Evolutionary conservation across 1,140 invertebrate species (phyloP).

Genomic region (Pseudoatta argentina): DNA sequence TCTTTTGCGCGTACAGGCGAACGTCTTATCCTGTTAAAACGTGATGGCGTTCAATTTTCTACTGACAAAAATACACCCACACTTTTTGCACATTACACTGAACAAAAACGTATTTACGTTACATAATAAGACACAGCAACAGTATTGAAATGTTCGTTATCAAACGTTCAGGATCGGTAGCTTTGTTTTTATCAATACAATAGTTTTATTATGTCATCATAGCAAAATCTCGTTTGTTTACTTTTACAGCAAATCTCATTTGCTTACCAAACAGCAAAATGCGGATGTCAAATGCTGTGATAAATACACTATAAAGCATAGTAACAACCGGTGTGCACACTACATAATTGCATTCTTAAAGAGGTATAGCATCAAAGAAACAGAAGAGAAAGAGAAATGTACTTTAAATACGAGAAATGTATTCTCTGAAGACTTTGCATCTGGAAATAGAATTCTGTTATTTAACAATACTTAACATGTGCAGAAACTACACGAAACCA

Average conservation of each 20-base stretch:
- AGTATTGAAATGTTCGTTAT: background rate
- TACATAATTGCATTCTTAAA: slow-evolving; percentile 32
- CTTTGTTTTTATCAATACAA: background rate
- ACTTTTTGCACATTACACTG: background rate
- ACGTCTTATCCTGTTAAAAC: slow-evolving; percentile 16
- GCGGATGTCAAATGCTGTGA: background rate
- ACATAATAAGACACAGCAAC: background rate
- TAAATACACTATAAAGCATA: background rate
- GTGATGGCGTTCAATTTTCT: slow-evolving; percentile 11
- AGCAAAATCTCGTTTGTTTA: background rate
- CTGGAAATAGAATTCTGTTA: slow-evolving; percentile 12
- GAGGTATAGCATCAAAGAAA: slow-evolving; percentile 2
- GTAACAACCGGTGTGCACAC: background rate
- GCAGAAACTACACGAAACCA: background rate
- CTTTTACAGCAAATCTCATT: background rate
- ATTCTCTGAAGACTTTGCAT: background rate
- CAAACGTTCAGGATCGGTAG: too few species aligned
- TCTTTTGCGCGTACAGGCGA: background rate
- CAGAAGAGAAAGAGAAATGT: background rate
- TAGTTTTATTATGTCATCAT: background rate
- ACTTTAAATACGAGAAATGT: background rate
- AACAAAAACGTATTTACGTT: background rate
- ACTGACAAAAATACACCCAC: background rate
- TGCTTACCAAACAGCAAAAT: background rate
- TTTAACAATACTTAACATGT: background rate